These are phyloP conservation scores for Chloropsis cyanopogon DNA, from an alignment of 2,113 vertebrate genomes.

Conservation along the genomic window DNA sequence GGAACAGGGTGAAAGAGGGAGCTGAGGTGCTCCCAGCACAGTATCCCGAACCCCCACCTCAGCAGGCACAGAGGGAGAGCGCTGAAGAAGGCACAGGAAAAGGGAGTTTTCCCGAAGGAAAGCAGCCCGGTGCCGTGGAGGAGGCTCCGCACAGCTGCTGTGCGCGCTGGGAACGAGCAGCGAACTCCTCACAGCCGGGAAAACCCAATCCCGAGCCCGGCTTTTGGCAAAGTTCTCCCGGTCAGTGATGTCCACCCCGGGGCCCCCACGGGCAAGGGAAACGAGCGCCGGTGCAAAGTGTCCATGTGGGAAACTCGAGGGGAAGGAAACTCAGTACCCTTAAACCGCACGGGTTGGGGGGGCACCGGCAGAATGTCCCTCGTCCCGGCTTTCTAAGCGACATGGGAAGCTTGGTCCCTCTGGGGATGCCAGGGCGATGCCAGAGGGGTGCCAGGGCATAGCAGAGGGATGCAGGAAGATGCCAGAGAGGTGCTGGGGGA, in stretches of 20 bases:
- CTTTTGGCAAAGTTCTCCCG: neutral
- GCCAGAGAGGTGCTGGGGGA: neutral
- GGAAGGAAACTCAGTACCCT: neutral
- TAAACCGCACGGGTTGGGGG: neutral
- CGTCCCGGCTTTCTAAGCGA: neutral
- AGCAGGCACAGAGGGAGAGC: neutral
- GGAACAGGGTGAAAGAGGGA: neutral
- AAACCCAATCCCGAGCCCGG: neutral
- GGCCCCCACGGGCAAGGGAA: neutral
- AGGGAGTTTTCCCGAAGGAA: neutral
- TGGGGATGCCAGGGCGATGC: neutral
- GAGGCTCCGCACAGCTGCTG: neutral
- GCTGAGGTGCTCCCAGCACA: neutral
- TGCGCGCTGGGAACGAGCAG: fast-evolving
- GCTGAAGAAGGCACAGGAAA: fast-evolving
- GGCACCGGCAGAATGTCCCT: neutral
- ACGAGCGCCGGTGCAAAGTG: neutral
- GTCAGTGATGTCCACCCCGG: fast-evolving
- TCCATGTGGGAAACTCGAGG: neutral
- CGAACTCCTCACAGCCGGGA: neutral
- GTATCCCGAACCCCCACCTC: neutral
- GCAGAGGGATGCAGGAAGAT: neutral
- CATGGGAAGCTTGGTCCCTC: too few species aligned
- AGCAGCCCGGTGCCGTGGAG: fast-evolving
- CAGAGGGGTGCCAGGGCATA: too few species aligned